phyloP scores from a whole-genome alignment of 2,113 vertebrate genomes.

The Ictalurus furcatus region DNA sequence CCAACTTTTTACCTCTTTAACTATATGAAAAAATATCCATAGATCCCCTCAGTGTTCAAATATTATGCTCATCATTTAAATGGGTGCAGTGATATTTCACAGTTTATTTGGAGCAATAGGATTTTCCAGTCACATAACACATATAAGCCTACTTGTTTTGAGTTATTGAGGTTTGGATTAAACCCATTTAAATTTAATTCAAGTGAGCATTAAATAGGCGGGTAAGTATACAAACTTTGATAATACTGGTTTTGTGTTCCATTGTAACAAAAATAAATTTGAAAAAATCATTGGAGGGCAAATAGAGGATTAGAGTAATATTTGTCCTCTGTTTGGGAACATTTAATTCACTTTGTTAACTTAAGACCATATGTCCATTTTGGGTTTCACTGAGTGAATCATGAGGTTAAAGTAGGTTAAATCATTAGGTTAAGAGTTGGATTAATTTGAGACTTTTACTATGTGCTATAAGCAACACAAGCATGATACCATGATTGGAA shows the following conservation, averaged over 20 bases:
- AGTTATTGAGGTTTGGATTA: not conserved
- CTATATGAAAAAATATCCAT: not conserved
- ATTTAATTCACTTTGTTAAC: not conserved
- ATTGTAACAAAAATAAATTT: not conserved
- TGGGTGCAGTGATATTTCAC: not conserved
- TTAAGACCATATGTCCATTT: not conserved
- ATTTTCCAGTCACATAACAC: not conserved
- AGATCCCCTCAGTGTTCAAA: not conserved
- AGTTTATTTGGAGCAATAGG: not conserved
- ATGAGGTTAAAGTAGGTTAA: not conserved
- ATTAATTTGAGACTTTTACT: not conserved
- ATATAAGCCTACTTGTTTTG: not conserved
- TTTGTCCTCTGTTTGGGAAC: not conserved
- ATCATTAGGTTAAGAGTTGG: not conserved
- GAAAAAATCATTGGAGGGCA: not conserved
- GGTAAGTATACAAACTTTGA: not conserved
- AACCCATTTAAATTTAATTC: not conserved
- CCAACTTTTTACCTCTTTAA: not conserved
- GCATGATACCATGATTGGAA: not conserved
- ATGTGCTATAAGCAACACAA: not conserved
- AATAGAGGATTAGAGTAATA: not conserved
- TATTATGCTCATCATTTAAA: not conserved
- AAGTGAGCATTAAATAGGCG: not conserved
- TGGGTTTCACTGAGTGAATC: not conserved
- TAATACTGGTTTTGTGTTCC: not conserved